Evolutionary conservation across 30 jellyfish, hydroid and myxozoan genomes (phyloP), one percentile per base, ranked within the genome.

Genomic region (Catostylus mosaicus): DNA sequence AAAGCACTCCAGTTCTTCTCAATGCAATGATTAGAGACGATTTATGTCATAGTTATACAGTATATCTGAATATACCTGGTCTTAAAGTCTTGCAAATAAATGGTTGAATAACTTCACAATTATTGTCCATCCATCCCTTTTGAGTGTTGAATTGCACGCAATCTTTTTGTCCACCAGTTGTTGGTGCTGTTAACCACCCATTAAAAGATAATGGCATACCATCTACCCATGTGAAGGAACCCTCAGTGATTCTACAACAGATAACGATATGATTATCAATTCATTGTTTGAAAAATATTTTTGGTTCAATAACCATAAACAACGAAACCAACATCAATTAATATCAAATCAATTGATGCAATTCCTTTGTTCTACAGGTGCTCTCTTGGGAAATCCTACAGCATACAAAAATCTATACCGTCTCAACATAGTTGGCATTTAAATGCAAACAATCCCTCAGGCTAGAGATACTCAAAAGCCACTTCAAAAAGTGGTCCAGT

Each of bases 101-200:
- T 48, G 97, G 96, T 35, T 81, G 80, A 22, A 70, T 83, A 14
- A 61, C 74, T 24, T 74, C 90, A 75, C 98, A 92, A 45, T 71
- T 77, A 22, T 43, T 78, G 57, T 81, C 92, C 40, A 83, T 78
- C 98, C 98, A 92, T 66, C 98, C 98, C 31, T 72, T 90, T 30
- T 87, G 93, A n/a, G 88, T 66, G 23, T 72, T 87, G 57, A 92
- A 70, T 27, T 80, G 88, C 9, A 92, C 97, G 68, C 98, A 92
- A 73, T 86, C 84, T 51, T 82, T 87, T 30, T 73, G 66, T 40
- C 88, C 86, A 2, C 82, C 91, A 7, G 57, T 34, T 16, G 64
- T 22, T 2, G 98, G 98, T 20, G 98, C 96, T 5, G 97, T 27
- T 18, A 56, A 45, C 98, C 98, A 92, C 5, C 98, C 98, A 75